Conservation (phyloP, 2,888 invertebrate genomes). For the Acanthosoma haemorrhoidale region DNA sequence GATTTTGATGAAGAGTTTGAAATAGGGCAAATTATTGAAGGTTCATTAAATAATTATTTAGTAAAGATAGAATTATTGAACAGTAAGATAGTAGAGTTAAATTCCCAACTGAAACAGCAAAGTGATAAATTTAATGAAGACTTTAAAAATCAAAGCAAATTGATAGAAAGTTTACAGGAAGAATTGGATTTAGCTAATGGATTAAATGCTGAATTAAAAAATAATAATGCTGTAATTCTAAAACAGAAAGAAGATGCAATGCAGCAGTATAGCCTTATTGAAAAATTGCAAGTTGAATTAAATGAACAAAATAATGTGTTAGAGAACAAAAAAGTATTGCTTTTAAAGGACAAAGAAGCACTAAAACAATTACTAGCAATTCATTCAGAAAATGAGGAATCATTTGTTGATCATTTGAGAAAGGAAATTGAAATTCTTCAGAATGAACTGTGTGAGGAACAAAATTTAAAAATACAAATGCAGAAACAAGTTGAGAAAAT, state of each 20-base stretch:
- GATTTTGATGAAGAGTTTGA: background rate
- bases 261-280: background rate
- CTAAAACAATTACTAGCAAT: background rate
- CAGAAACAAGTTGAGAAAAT: background rate
- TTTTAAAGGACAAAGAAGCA: background rate
- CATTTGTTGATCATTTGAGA: background rate
- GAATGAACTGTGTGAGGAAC: background rate
- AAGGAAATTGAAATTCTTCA: background rate
- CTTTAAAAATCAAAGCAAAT: background rate
- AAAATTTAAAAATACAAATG: background rate
- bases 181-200: background rate
- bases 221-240: background rate
- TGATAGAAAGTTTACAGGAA: background rate
- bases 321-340: background rate
- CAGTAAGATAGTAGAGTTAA: constrained; percentile 14
- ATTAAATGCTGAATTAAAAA: background rate
- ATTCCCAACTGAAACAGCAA: background rate
- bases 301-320: background rate
- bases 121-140: background rate
- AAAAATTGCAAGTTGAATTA: background rate
- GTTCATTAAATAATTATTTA: background rate
- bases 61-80: constrained; percentile 8
- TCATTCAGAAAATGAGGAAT: background rate
- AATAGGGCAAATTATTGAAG: background rate
- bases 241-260: background rate